These are phyloP conservation scores for Rugalucina vietnamica DNA, from an alignment of 2,888 invertebrate genomes.

Conservation along the genomic window DNA sequence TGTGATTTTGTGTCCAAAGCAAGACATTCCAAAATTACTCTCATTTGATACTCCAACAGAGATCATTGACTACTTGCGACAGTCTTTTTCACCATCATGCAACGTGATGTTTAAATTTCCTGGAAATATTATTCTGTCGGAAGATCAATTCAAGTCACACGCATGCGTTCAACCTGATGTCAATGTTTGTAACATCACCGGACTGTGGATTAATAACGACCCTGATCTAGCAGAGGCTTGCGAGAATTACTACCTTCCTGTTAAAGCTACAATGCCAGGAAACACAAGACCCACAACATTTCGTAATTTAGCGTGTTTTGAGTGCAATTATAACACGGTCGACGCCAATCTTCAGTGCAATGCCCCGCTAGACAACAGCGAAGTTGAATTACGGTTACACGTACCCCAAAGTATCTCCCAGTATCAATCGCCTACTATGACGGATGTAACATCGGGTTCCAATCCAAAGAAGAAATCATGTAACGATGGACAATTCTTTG, in stretches of 20 bases:
- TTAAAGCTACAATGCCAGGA: neutral
- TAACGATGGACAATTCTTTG: too few relatives aligned
- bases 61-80: neutral
- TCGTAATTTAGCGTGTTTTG: neutral
- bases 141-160: neutral
- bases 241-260: neutral
- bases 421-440: too few relatives aligned
- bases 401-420: too few relatives aligned
- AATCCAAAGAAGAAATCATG: too few relatives aligned
- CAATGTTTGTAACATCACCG: neutral
- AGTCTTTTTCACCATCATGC: neutral
- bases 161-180: neutral
- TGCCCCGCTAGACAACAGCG: neutral
- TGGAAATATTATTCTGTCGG: neutral
- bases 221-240: neutral
- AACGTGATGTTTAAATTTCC: neutral
- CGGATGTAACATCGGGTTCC: too few relatives aligned
- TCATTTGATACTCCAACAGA: neutral
- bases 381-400: too few relatives aligned
- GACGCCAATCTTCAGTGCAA: neutral
- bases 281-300: neutral
- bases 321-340: neutral
- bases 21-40: neutral
- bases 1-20: neutral
- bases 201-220: neutral